Evolutionary conservation across 2,888 invertebrate species (phyloP).

Genomic region (Philereme transversata): DNA sequence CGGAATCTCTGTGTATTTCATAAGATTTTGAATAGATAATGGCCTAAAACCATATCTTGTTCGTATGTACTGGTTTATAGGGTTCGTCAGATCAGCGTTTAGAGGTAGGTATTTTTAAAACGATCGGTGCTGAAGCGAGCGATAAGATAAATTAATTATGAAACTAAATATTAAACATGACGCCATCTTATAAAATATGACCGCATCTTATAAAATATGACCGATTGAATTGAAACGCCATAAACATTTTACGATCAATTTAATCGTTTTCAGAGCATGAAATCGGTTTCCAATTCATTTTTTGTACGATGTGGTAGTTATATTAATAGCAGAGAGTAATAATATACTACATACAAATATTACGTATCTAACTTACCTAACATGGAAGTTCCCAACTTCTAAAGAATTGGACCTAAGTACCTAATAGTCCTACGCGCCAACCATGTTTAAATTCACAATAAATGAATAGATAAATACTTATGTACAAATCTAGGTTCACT

Average conservation of each 20-base stretch:
- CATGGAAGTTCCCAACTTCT: too few relatives aligned
- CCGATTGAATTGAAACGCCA: not conserved
- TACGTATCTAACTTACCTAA: too few relatives aligned
- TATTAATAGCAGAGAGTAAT: too few relatives aligned
- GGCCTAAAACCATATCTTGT: conserved; percentile 41
- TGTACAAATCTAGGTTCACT: too few relatives aligned
- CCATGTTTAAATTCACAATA: too few relatives aligned
- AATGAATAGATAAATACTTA: too few relatives aligned
- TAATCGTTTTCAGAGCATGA: conserved; percentile 8
- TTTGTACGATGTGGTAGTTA: not conserved
- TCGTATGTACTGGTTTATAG: conserved; percentile 45
- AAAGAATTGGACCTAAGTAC: too few relatives aligned
- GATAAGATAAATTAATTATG: conserved; percentile 14
- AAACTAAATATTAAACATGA: conserved; percentile 17
- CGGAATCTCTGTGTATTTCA: conserved; percentile 44
- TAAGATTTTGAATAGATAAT: conserved; percentile 42
- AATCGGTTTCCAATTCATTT: conserved; percentile 1
- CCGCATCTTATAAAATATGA: not conserved
- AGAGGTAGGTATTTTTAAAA: conserved; percentile 36
- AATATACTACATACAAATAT: too few relatives aligned
- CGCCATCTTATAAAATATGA: conserved; percentile 28
- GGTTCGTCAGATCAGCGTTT: conserved; percentile 28
- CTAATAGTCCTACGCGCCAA: too few relatives aligned
- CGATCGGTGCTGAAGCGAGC: conserved; percentile 25
- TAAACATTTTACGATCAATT: conserved; percentile 8